Evolutionary conservation across 2,113 vertebrate genomes (phyloP).

Genomic region (Hylia prasina): DNA sequence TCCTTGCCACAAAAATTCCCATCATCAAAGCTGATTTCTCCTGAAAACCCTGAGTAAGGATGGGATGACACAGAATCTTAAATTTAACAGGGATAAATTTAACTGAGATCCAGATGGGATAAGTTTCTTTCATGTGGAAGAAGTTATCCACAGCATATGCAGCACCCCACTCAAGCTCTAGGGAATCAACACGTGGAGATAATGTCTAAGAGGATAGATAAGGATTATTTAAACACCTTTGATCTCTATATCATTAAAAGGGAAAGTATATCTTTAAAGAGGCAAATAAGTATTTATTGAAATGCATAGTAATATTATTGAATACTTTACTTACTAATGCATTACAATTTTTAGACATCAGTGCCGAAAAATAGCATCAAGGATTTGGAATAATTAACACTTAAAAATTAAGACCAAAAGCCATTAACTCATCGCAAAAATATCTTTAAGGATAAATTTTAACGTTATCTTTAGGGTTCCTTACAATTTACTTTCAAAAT

Average conservation of each 20-base stretch:
- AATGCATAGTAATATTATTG: neutral
- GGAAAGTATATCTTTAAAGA: neutral
- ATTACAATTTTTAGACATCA: neutral
- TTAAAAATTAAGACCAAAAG: neutral
- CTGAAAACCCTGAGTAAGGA: neutral
- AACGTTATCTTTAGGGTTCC: conserved; percentile 61
- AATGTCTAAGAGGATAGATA: neutral
- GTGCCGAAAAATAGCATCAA: conserved; percentile 24
- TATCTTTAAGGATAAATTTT: conserved; percentile 61
- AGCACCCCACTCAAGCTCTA: neutral
- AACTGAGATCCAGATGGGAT: neutral
- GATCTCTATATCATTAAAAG: neutral
- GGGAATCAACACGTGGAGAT: neutral
- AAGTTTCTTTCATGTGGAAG: neutral
- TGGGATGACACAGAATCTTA: neutral
- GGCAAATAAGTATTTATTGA: neutral
- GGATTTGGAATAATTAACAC: neutral
- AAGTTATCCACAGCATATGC: neutral
- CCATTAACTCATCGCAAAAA: conserved; percentile 41
- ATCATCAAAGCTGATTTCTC: neutral
- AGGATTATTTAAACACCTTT: neutral
- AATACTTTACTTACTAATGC: neutral
- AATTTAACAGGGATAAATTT: neutral
- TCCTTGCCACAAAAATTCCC: neutral
- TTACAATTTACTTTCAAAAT: conserved; percentile 69